Conservation (phyloP, 2,113 vertebrate species). For the Seriola rivoliana region DNA sequence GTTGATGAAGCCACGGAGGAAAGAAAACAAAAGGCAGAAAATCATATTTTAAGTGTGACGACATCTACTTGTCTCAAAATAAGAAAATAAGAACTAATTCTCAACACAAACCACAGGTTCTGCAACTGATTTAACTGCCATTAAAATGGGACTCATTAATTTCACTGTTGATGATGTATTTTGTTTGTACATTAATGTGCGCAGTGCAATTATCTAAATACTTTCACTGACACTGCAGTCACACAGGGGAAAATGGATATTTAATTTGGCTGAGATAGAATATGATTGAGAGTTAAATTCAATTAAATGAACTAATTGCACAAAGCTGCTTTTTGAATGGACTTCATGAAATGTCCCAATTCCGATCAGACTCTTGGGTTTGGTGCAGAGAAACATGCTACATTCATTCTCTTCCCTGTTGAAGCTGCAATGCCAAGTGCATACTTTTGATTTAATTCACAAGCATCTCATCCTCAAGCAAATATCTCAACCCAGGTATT, state of each 20-base stretch:
- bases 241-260: not conserved
- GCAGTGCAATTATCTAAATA: constrained; percentile 22
- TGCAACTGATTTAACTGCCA: not conserved
- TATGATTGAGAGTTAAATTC: not conserved
- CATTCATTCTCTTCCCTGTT: constrained; percentile 1
- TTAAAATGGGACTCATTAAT: not conserved
- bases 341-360: not conserved
- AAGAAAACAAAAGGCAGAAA: constrained; percentile 32
- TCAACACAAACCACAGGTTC: constrained; percentile 34
- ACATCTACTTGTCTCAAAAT: not conserved
- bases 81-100: not conserved
- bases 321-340: not conserved
- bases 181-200: constrained; percentile 8
- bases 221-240: not conserved
- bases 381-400: not conserved
- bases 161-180: not conserved
- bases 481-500: not conserved
- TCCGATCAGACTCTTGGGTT: not conserved
- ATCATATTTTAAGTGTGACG: not conserved
- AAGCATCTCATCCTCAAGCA: constrained; percentile 9
- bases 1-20: constrained; percentile 43
- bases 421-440: constrained; percentile 7
- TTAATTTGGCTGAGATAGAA: not conserved
- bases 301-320: not conserved
- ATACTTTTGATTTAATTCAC: not conserved